Conservation (phyloP, 2,797 vertebrate genomes). For the Parauchenoglanis punctatus region DNA sequence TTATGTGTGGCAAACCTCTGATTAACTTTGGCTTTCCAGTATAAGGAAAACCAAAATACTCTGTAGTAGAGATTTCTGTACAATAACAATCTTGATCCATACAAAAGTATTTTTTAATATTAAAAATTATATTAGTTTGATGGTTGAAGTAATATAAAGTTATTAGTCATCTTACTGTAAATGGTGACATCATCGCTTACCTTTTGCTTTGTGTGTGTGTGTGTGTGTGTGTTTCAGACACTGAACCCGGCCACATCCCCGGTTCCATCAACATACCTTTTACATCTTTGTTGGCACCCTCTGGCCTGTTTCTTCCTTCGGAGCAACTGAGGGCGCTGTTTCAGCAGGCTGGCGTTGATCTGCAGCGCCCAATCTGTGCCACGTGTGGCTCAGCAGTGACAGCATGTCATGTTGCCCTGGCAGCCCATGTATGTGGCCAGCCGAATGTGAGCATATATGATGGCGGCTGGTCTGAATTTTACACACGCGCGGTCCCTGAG, state of each 20-base stretch:
- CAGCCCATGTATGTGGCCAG: constrained; percentile 85
- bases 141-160: neutral
- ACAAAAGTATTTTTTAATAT: neutral
- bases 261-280: constrained; percentile 86
- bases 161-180: neutral
- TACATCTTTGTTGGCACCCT: constrained; percentile 77
- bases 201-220: neutral
- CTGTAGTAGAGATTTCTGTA: neutral
- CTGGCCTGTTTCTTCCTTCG: constrained; percentile 79
- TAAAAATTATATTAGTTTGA: neutral
- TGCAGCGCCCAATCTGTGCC: constrained; percentile 75
- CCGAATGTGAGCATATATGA: constrained; percentile 83
- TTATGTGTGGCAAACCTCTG: neutral
- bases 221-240: constrained; percentile 70
- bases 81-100: neutral
- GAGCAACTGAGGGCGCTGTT: constrained; percentile 82
- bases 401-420: constrained; percentile 84
- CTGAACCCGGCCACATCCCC: constrained; percentile 87
- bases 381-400: constrained; percentile 86
- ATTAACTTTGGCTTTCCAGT: neutral
- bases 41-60: neutral
- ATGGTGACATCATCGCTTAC: neutral
- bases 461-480: constrained; percentile 91
- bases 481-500: constrained; percentile 77
- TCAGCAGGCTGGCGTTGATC: constrained; percentile 78